Evolutionary conservation across 2,113 vertebrate genomes (phyloP).

Genomic region (Acrocephalus arundinaceus): DNA sequence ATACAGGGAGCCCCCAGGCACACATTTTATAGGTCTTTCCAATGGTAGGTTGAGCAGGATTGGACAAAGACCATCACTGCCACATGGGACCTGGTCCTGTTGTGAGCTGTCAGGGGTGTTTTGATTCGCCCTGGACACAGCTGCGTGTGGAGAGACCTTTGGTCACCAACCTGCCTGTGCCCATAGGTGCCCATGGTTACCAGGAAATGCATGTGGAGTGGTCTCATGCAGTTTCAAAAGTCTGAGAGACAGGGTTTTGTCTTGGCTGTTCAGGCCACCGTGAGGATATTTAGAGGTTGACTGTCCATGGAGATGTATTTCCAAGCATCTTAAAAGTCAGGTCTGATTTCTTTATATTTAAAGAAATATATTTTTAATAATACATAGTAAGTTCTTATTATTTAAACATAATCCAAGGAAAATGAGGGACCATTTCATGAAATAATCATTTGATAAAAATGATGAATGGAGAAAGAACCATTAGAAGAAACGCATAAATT

Average conservation of each 20-base stretch:
- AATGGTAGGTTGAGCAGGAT: background rate
- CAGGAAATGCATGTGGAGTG: background rate
- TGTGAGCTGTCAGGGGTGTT: rapidly evolving
- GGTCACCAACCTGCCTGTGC: background rate
- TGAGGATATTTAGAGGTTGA: background rate
- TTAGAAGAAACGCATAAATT: background rate
- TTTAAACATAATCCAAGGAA: background rate
- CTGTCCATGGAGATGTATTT: background rate
- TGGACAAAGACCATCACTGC: background rate
- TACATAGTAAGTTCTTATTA: background rate
- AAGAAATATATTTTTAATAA: background rate
- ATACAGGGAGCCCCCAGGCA: background rate
- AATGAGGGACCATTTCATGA: background rate
- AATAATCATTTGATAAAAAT: background rate
- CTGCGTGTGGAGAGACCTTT: background rate
- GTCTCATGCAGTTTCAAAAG: background rate
- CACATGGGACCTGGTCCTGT: rapidly evolving
- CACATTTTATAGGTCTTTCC: background rate
- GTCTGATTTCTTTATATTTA: background rate
- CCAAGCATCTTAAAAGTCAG: background rate
- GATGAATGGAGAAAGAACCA: background rate
- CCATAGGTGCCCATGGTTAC: background rate
- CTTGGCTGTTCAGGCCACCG: background rate
- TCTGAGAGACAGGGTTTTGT: rapidly evolving
- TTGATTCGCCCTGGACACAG: rapidly evolving